These are phyloP conservation scores for Drosophila meridionalis DNA, from an alignment of 2,888 invertebrate species.

Conservation along the genomic window DNA sequence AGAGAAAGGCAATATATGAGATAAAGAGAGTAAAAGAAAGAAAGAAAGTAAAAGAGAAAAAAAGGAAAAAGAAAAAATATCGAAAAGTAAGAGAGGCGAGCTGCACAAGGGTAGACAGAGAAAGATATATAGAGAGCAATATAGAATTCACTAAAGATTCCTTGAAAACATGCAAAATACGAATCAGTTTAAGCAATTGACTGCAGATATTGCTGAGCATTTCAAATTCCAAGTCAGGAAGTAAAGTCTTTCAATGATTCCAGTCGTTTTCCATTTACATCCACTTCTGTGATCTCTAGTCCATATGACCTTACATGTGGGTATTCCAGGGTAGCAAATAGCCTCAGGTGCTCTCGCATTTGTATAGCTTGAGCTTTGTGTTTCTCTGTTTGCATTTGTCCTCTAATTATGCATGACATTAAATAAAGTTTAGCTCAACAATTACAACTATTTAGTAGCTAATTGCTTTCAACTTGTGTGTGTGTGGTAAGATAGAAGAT, in stretches of 20 bases:
- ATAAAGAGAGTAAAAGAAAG: too few relatives aligned
- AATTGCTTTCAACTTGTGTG: conserved; percentile 54
- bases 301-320: background rate
- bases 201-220: background rate
- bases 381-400: conserved; percentile 17
- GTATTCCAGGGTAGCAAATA: conserved; percentile 28
- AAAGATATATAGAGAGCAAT: too few relatives aligned
- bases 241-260: background rate
- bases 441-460: conserved; percentile 78
- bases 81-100: too few relatives aligned
- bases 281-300: background rate
- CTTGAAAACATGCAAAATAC: background rate
- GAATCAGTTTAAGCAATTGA: too few relatives aligned
- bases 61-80: too few relatives aligned
- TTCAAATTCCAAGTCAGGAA: background rate
- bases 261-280: background rate
- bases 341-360: conserved; percentile 46
- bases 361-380: conserved; percentile 19
- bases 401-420: conserved; percentile 75
- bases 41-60: too few relatives aligned
- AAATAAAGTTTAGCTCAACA: conserved; percentile 78
- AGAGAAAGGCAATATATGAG: too few relatives aligned
- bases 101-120: too few relatives aligned
- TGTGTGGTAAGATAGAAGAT: background rate
- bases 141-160: background rate